Evolutionary conservation across 2,113 vertebrate genomes (phyloP), one percentile per base, ranked within the genome.

Genomic region (Gallinago undulata): DNA sequence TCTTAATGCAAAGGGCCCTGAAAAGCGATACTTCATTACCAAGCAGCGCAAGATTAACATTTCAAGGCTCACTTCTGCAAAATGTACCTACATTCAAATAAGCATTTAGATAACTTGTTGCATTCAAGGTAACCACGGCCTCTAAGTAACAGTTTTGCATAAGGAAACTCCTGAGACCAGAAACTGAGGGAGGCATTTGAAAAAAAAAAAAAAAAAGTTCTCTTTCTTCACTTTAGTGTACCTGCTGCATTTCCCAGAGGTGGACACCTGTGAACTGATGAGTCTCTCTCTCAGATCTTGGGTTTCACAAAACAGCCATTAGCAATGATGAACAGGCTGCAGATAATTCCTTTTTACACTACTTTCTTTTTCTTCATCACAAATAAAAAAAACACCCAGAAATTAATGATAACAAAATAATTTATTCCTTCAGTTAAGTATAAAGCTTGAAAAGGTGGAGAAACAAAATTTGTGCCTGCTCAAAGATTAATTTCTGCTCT

Each of bases 41-140:
- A 50, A 69, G 64, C 17, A 37, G 23, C 21, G 37, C 19, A 72
- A 94, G 53, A 64, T 60, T 57, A 77, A 56, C 60, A 27, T 41
- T 84, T 84, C 77, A 82, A 60, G 66, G 84, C 53, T 92, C 41
- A 4, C 23, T 33, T 62, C 63, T 48, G 55, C 3, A 9, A 70
- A 77, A 70, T 7, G 0, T 1, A 6, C 1, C 19, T 35, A 30
- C 24, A 2, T 7, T 25, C 13, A 70, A 80, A 2, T 24, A 57
- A 48, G 35, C 12, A 35, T 13, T 41, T 50, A 64, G 56, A 33
- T 55, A 41, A 56, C 48, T 60, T 18, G 18, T 55, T 55, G 21
- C 39, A 30, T 28, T 51, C 60, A 27, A 47, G 67, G 35, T 31
- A 74, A 89, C 70, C 59, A 33, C 47, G 37, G 35, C 19, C 39